These are phyloP conservation scores for Syndactyla subalaris DNA, from an alignment of 2,797 vertebrate genomes.

Conservation along the genomic window DNA sequence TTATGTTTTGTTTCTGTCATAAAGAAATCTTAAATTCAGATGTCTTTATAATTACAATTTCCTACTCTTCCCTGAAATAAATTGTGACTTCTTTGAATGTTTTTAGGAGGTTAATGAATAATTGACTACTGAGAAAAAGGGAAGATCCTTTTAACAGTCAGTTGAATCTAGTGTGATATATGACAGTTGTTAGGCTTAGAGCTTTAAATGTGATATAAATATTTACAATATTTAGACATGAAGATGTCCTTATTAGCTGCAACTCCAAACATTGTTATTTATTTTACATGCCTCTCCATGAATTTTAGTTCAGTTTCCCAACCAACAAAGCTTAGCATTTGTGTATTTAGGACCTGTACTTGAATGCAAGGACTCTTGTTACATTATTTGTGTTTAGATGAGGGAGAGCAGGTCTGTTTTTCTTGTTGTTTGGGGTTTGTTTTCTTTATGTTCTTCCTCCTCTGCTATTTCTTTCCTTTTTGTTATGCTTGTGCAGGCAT, in stretches of 20 bases:
- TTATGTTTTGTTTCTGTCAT: background rate
- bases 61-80: background rate
- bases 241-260: background rate
- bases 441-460: background rate
- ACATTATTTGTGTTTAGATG: background rate
- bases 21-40: background rate
- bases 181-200: background rate
- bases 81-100: background rate
- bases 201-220: background rate
- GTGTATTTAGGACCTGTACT: background rate
- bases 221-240: background rate
- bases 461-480: background rate
- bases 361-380: background rate
- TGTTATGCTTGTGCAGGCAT: background rate
- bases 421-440: rapidly evolving
- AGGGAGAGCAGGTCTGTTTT: background rate
- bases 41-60: background rate
- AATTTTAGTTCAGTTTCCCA: background rate
- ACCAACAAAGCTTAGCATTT: background rate
- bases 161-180: background rate
- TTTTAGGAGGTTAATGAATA: conserved; percentile 27
- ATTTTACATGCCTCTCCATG: background rate
- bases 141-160: conserved; percentile 3
- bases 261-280: background rate
- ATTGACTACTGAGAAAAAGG: background rate